Evolutionary conservation across 2,113 vertebrate genomes (phyloP).

Genomic region (Mustelus asterias): DNA sequence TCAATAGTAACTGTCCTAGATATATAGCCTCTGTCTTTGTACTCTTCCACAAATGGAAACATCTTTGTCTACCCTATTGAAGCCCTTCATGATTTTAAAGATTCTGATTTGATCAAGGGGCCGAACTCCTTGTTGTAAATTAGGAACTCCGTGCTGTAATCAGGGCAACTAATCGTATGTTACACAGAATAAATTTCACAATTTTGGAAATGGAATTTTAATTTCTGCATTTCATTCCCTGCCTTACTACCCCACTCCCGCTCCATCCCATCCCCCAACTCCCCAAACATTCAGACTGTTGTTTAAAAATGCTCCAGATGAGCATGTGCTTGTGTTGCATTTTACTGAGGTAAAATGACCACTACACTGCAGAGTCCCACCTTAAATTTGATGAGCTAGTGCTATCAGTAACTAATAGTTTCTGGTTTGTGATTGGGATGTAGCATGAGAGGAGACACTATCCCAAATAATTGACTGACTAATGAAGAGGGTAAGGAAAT

Average conservation of each 20-base stretch:
- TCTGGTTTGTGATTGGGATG: neutral
- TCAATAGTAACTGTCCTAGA: neutral
- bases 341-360: constrained; percentile 5
- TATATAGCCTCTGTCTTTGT: neutral
- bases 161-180: neutral
- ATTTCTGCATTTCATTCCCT: neutral
- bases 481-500: neutral
- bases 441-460: neutral
- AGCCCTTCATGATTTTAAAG: neutral
- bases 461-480: neutral
- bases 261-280: neutral
- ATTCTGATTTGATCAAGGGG: neutral
- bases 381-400: neutral
- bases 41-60: neutral
- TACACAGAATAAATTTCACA: neutral
- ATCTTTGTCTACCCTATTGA: neutral
- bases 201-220: neutral
- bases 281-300: neutral
- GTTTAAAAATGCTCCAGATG: neutral
- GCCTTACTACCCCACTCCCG: no score
- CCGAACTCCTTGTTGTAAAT: neutral
- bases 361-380: no score
- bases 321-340: neutral
- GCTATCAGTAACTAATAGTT: neutral
- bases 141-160: neutral